Conservation (phyloP, 2,797 vertebrate genomes). For the Pangasius larnaudii region DNA sequence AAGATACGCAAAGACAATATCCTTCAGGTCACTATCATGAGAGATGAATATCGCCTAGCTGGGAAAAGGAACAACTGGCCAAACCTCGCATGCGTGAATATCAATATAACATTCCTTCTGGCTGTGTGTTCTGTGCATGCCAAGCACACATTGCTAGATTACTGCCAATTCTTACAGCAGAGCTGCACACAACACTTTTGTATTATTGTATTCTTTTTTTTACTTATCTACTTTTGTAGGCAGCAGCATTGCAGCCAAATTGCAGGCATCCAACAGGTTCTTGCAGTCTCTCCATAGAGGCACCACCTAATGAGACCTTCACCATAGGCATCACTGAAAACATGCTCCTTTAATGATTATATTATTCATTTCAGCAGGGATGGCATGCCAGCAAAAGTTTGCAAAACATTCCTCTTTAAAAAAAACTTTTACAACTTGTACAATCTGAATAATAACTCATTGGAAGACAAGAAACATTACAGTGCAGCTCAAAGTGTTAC, state of each 20-base stretch:
- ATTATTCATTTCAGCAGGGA: slow-evolving; percentile 17
- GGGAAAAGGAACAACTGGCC: background rate
- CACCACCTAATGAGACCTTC: slow-evolving; percentile 22
- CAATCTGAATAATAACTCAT: background rate
- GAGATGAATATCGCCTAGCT: background rate
- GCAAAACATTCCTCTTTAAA: background rate
- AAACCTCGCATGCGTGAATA: background rate
- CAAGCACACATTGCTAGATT: background rate
- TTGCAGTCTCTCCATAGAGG: slow-evolving; percentile 8
- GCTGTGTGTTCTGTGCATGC: background rate
- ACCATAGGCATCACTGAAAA: slow-evolving; percentile 23
- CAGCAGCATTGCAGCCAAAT: background rate
- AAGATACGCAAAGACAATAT: background rate
- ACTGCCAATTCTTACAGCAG: slow-evolving; percentile 9
- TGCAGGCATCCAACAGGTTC: slow-evolving; percentile 17
- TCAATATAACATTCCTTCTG: background rate
- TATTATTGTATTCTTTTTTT: background rate
- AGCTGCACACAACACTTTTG: background rate
- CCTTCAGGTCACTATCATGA: background rate
- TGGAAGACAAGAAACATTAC: background rate
- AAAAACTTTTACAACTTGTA: background rate
- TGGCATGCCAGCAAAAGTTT: background rate
- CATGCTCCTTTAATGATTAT: slow-evolving; percentile 11
- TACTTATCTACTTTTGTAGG: background rate
- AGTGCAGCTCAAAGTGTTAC: background rate